Conservation (phyloP, 64 coral and sea anemone species). For the Orbicella faveolata region DNA sequence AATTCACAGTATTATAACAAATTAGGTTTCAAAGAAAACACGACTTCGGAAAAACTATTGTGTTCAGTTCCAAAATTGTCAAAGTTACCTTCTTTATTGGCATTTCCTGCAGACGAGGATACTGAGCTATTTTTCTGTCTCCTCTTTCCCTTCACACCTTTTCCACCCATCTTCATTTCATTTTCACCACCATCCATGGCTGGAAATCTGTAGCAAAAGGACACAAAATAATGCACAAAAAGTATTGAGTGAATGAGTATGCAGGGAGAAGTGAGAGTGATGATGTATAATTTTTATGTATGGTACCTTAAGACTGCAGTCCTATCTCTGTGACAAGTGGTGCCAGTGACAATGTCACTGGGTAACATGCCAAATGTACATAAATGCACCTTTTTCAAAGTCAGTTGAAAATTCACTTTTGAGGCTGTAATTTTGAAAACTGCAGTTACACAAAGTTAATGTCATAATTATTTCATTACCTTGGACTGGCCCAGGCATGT, state of each 20-base stretch:
- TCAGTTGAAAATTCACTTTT: too few species aligned
- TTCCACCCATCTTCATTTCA: conserved; percentile 36
- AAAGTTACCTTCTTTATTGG: conserved; percentile 15
- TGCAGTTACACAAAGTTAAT: background rate
- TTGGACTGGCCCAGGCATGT: conserved; percentile 92
- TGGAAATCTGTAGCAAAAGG: conserved; percentile 12
- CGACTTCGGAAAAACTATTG: background rate
- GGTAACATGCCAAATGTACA: too few species aligned
- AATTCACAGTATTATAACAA: background rate
- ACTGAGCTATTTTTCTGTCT: conserved; percentile 22
- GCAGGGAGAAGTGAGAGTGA: too few species aligned
- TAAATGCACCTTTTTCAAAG: too few species aligned
- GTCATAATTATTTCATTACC: conserved; percentile 20
- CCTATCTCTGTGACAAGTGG: too few species aligned
- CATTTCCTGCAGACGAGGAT: conserved; percentile 9
- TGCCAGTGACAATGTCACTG: too few species aligned
- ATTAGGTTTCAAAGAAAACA: too few species aligned
- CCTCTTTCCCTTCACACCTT: conserved; percentile 40
- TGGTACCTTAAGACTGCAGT: too few species aligned
- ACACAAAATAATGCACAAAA: background rate
- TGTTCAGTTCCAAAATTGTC: background rate
- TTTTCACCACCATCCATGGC: conserved; percentile 25
- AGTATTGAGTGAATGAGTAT: too few species aligned
- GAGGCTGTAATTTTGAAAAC: too few species aligned
- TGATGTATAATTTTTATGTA: too few species aligned